Conservation (phyloP, 2,888 invertebrate genomes). For the Micoletzkya japonica region DNA sequence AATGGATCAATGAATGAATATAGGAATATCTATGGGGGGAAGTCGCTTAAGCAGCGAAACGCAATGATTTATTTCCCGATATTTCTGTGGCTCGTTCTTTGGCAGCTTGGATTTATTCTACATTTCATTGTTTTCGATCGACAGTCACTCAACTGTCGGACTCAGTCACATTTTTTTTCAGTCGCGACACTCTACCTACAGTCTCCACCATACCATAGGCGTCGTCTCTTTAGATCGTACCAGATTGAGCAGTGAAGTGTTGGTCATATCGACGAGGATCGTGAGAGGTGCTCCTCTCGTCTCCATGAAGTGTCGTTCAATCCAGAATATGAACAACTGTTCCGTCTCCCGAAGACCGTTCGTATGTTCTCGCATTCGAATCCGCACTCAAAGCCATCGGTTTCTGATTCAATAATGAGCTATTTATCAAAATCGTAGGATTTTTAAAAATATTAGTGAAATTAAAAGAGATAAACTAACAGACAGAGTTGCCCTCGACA, state of each 20-base stretch:
- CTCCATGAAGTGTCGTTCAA: slow-evolving; percentile 54
- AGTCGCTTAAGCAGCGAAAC: too few relatives aligned
- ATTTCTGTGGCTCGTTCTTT: too few relatives aligned
- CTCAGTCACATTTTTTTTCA: too few relatives aligned
- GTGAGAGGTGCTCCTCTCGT: slow-evolving; percentile 50
- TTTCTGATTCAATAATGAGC: too few relatives aligned
- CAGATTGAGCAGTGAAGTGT: slow-evolving; percentile 51
- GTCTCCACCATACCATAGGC: background rate
- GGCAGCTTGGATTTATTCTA: too few relatives aligned
- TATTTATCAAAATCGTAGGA: background rate
- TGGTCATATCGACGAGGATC: slow-evolving; percentile 54
- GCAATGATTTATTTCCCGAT: too few relatives aligned
- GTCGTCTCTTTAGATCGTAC: slow-evolving; percentile 33
- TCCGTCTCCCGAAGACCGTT: slow-evolving; percentile 45
- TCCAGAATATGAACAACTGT: slow-evolving; percentile 56
- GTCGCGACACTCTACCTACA: background rate
- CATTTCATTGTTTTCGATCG: too few relatives aligned
- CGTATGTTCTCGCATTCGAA: slow-evolving; percentile 48
- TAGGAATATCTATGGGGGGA: too few relatives aligned
- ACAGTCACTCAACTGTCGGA: too few relatives aligned
- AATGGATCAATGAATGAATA: background rate
- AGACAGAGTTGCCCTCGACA: slow-evolving; percentile 40
- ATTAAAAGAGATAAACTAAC: slow-evolving; percentile 35
- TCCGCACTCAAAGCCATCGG: slow-evolving; percentile 53
- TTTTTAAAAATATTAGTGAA: background rate